phyloP scores from a whole-genome alignment of 2,113 vertebrate species.

The Microcebus tavaratra region DNA sequence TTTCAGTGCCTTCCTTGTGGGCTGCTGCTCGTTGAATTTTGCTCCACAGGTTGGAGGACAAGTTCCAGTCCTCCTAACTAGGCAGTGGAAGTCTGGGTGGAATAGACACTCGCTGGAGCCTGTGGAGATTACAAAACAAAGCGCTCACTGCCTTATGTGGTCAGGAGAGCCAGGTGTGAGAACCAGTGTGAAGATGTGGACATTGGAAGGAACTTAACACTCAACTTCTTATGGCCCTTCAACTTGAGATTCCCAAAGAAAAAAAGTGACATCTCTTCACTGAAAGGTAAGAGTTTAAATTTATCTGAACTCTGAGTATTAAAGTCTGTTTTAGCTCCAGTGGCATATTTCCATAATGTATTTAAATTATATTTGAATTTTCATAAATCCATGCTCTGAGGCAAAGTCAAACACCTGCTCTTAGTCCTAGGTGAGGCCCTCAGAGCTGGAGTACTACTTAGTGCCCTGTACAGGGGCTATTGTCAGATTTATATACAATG shows the following conservation, averaged over 20 bases:
- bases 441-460: not conserved
- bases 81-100: not conserved
- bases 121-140: not conserved
- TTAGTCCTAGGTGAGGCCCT: not conserved
- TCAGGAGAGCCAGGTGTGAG: conserved; percentile 11
- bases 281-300: conserved; percentile 58
- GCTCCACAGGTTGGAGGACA: conserved; percentile 37
- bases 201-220: conserved; percentile 17
- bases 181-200: not conserved
- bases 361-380: conserved; percentile 46
- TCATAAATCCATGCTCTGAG: not conserved
- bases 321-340: conserved; percentile 21
- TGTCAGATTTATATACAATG: not conserved
- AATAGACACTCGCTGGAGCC: not conserved
- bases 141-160: not conserved
- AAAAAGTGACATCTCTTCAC: not conserved
- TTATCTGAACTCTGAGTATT: conserved; percentile 44
- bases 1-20: not conserved
- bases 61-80: conserved; percentile 37
- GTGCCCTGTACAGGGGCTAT: not conserved
- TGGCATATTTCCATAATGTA: conserved; percentile 25
- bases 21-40: conserved; percentile 54
- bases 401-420: not conserved
- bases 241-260: conserved; percentile 46
- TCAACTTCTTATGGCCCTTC: conserved; percentile 22